Conservation (phyloP, 1,140 invertebrate species). For the Monochamus saltuarius region DNA sequence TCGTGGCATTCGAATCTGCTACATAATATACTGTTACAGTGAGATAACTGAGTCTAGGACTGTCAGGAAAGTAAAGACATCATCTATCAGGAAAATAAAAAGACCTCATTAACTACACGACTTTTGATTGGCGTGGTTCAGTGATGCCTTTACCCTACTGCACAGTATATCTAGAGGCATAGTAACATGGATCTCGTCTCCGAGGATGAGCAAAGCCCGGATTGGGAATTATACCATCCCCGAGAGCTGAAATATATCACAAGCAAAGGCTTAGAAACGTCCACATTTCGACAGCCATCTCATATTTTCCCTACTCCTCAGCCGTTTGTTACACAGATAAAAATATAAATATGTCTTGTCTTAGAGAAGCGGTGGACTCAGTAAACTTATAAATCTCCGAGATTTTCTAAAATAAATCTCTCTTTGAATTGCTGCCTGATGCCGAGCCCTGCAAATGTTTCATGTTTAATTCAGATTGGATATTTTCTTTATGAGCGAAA, state of each 20-base stretch:
- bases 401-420: conserved; percentile 35
- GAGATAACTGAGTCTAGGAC: no score
- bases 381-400: conserved; percentile 39
- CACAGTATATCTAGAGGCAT: neutral
- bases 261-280: conserved; percentile 32
- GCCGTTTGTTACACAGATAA: conserved; percentile 39
- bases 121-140: no score
- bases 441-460: conserved; percentile 28
- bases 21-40: no score
- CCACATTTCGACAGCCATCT: conserved; percentile 39
- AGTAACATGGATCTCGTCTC: conserved; percentile 19
- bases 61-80: no score
- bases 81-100: no score
- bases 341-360: conserved; percentile 43
- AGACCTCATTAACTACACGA: no score
- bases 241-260: conserved; percentile 29
- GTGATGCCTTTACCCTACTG: no score
- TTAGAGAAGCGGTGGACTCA: conserved; percentile 28
- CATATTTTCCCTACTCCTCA: conserved; percentile 35
- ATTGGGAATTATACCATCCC: conserved; percentile 27
- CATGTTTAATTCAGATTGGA: conserved; percentile 45
- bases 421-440: conserved; percentile 30
- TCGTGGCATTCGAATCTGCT: no score
- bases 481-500: conserved; percentile 41
- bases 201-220: conserved; percentile 13